Percentiles rank a stretch among this genome's conserved stretches.
phyloP scores from a whole-genome alignment of 2,888 invertebrate species.

The Mesorhabditis belari region DNA sequence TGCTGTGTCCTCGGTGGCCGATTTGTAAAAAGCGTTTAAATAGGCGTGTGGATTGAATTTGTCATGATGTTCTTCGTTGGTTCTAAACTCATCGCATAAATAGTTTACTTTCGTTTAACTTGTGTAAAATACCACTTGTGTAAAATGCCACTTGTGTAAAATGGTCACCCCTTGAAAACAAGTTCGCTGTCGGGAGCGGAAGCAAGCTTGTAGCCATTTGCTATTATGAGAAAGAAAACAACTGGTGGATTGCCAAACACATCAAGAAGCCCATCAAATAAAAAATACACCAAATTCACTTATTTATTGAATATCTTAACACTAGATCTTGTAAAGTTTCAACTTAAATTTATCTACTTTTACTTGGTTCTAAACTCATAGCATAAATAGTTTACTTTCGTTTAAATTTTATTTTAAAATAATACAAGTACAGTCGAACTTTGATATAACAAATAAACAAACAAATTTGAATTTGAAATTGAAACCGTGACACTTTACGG shows the following conservation, averaged over 20 bases:
- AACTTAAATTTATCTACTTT: not conserved
- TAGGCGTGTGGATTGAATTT: conserved; percentile 47
- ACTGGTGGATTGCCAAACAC: conserved; percentile 82
- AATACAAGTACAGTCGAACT: no score
- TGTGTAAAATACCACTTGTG: no score
- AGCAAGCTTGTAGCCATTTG: conserved; percentile 91
- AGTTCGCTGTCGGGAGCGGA: conserved; percentile 97
- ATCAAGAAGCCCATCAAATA: conserved; percentile 96
- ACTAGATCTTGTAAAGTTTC: no score
- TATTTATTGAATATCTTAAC: no score
- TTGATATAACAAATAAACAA: no score
- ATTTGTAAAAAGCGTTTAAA: conserved; percentile 46
- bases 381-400: no score
- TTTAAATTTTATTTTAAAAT: no score
- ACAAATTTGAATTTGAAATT: no score
- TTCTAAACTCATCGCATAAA: conserved; percentile 22
- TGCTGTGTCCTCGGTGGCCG: conserved; percentile 46
- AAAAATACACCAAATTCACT: conserved; percentile 90
- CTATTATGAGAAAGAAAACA: conserved; percentile 94
- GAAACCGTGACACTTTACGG: no score
- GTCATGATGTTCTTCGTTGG: conserved; percentile 19
- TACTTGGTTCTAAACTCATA: conserved; percentile 16
- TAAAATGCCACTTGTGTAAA: conserved; percentile 98
- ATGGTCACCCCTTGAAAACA: conserved; percentile 97
- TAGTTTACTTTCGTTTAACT: no score